Evolutionary conservation across 1,140 invertebrate species (phyloP).

Genomic region (Portunus trituberculatus): DNA sequence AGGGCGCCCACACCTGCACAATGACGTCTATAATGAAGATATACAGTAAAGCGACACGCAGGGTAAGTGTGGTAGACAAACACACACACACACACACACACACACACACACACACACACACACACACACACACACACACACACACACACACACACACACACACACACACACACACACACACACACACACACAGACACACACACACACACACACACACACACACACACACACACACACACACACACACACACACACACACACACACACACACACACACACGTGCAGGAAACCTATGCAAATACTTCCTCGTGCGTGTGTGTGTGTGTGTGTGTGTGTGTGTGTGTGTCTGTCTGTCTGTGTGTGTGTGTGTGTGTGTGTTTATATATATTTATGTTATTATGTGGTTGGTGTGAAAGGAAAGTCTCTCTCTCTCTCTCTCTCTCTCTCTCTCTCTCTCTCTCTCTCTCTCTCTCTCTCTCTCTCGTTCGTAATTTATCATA

Average conservation of each 20-base stretch:
- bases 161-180: conserved; percentile 50
- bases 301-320: neutral
- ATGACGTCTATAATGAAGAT: conserved; percentile 66
- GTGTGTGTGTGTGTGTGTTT: conserved; percentile 33
- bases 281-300: neutral
- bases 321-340: conserved; percentile 3
- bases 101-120: conserved; percentile 41
- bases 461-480: too few species aligned
- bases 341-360: conserved; percentile 32
- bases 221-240: neutral
- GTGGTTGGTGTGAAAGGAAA: too few species aligned
- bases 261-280: conserved; percentile 46
- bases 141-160: conserved; percentile 41
- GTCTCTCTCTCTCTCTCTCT: too few species aligned
- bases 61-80: conserved; percentile 51
- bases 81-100: conserved; percentile 42
- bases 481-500: too few species aligned
- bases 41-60: conserved; percentile 48
- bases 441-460: too few species aligned
- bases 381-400: too few species aligned
- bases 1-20: neutral
- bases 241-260: conserved; percentile 50
- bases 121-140: conserved; percentile 1
- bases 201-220: conserved; percentile 1
- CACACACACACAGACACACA: neutral